Evolutionary conservation across 2,797 vertebrate genomes (phyloP).

Genomic region (Moxostoma hubbsi): DNA sequence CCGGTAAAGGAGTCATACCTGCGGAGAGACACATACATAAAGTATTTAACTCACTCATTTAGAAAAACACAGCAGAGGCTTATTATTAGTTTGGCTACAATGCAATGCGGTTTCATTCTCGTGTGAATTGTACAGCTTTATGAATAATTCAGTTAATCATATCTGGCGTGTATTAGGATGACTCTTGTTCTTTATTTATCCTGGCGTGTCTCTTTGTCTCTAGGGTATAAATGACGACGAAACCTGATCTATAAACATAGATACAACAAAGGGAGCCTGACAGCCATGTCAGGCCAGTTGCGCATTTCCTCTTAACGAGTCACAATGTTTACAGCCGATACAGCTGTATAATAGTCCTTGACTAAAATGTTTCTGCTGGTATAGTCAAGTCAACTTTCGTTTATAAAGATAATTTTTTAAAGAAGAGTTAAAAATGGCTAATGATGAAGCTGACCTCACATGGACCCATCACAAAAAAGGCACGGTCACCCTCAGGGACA

Average conservation of each 20-base stretch:
- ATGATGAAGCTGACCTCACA: too few species aligned
- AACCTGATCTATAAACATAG: constrained; percentile 4
- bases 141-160: background rate
- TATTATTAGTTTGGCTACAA: background rate
- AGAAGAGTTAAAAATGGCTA: too few species aligned
- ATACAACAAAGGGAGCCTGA: background rate
- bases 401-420: too few species aligned
- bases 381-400: too few species aligned
- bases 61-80: too few species aligned
- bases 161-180: background rate
- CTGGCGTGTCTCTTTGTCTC: background rate
- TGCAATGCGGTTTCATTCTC: background rate
- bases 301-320: background rate
- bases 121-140: background rate
- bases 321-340: constrained; percentile 9
- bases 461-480: too few species aligned
- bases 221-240: background rate
- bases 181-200: constrained; percentile 14
- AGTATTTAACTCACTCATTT: too few species aligned
- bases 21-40: background rate
- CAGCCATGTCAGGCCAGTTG: constrained; percentile 28
- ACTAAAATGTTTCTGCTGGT: background rate
- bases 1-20: constrained; percentile 98
- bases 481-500: too few species aligned
- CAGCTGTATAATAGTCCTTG: background rate